Conservation (phyloP, 2,797 vertebrate genomes). For the Triplophysa yarkandensis region DNA sequence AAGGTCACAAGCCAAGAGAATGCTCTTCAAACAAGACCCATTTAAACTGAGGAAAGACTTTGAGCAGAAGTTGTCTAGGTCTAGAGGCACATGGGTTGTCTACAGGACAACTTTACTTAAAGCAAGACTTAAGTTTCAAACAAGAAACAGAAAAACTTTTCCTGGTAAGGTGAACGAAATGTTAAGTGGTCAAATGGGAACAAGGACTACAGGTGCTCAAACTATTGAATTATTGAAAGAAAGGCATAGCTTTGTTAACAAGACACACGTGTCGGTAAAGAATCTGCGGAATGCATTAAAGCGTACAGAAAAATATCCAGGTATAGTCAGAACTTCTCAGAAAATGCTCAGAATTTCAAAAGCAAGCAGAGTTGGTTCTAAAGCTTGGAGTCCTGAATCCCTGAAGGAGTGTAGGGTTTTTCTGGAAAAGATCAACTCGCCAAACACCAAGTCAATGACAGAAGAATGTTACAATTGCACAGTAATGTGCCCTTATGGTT, state of each 20-base stretch:
- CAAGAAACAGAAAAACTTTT: conserved; percentile 48
- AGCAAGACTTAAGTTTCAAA: conserved; percentile 70
- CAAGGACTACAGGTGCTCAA: conserved; percentile 24
- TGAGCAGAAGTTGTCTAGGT: conserved; percentile 8
- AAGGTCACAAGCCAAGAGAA: conserved; percentile 70
- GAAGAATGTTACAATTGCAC: conserved; percentile 76
- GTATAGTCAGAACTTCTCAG: conserved; percentile 55
- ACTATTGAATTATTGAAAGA: conserved; percentile 19
- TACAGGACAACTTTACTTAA: conserved; percentile 60
- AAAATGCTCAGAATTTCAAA: conserved; percentile 65
- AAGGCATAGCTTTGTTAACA: conserved; percentile 6
- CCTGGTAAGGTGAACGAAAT: conserved; percentile 50
- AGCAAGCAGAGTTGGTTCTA: conserved; percentile 71
- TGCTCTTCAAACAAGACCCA: conserved; percentile 52
- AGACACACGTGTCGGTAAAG: neutral
- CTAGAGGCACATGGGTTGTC: conserved; percentile 44
- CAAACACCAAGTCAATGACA: conserved; percentile 75
- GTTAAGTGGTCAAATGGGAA: conserved; percentile 22
- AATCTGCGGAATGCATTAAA: conserved; percentile 48
- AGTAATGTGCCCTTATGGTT: conserved; percentile 75
- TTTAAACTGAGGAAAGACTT: neutral
- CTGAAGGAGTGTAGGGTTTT: conserved; percentile 95
- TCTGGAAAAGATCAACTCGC: conserved; percentile 90
- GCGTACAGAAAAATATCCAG: conserved; percentile 48
- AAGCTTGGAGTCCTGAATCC: conserved; percentile 83